These are phyloP conservation scores for Antechinus stuartii DNA, from an alignment of 2,113 vertebrate genomes.

Conservation along the genomic window DNA sequence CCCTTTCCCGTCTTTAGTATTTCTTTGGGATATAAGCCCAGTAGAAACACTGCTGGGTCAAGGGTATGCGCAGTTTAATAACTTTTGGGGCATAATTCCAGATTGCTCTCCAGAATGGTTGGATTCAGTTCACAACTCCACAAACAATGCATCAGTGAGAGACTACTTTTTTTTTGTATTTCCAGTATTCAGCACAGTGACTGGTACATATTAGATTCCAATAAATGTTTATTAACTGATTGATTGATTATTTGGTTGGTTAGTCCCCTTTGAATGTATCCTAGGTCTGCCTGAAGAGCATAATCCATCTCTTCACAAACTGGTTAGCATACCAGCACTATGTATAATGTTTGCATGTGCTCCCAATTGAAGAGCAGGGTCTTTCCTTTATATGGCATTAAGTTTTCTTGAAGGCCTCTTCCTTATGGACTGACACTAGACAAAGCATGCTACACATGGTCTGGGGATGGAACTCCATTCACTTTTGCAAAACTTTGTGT, in stretches of 20 bases:
- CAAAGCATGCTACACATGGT: background rate
- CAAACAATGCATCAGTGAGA: too few relatives aligned
- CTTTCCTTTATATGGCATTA: background rate
- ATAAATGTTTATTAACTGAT: background rate
- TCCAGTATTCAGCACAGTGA: background rate
- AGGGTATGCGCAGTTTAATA: too few relatives aligned
- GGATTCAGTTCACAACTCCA: too few relatives aligned
- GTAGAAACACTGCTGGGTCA: too few relatives aligned
- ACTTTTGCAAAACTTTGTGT: too few relatives aligned
- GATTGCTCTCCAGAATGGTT: too few relatives aligned
- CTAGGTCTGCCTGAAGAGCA: background rate
- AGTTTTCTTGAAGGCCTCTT: background rate
- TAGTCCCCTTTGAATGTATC: background rate
- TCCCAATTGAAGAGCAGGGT: background rate
- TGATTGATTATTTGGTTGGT: background rate
- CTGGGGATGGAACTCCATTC: background rate
- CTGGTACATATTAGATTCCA: background rate
- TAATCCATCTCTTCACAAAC: background rate
- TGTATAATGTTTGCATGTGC: background rate
- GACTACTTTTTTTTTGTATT: background rate
- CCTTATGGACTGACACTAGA: background rate
- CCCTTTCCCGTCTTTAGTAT: too few relatives aligned
- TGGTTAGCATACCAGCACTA: background rate
- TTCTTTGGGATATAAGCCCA: too few relatives aligned
- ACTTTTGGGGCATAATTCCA: too few relatives aligned